phyloP scores from a whole-genome alignment of 2,888 invertebrate genomes.

The Tenthredo amoena region DNA sequence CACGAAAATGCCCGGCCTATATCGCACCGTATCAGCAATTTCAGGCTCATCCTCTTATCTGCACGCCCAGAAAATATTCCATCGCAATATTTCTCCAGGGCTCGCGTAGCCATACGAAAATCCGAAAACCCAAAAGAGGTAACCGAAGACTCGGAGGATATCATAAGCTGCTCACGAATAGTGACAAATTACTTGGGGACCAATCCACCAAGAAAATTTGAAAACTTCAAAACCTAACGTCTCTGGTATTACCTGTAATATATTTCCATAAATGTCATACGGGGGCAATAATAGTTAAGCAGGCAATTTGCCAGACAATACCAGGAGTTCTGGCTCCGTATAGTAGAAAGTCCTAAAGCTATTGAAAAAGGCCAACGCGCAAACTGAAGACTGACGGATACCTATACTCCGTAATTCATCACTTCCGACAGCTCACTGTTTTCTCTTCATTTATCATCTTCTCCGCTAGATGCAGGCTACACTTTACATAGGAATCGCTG shows the following conservation, averaged over 20 bases:
- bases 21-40: conserved; percentile 52
- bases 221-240: conserved; percentile 7
- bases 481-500: neutral
- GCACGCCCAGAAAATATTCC: conserved; percentile 50
- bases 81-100: conserved; percentile 39
- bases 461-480: neutral
- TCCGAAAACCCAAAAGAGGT: neutral
- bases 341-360: neutral
- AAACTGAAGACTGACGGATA: neutral
- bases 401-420: conserved; percentile 14
- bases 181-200: conserved; percentile 31
- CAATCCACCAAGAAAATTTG: neutral
- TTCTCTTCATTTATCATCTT: conserved; percentile 41
- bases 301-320: neutral
- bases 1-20: conserved; percentile 47
- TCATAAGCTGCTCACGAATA: conserved; percentile 42
- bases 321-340: neutral
- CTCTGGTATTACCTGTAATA: neutral
- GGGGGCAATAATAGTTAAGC: neutral
- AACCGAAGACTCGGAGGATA: conserved; percentile 12
- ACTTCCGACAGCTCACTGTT: conserved; percentile 28
- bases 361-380: conserved; percentile 13
- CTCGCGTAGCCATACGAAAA: conserved; percentile 4
- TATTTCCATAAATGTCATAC: conserved; percentile 1
- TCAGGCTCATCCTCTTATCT: conserved; percentile 51